phyloP scores from a whole-genome alignment of 2,888 invertebrate genomes.

The Sphaerophoria rueppellii region DNA sequence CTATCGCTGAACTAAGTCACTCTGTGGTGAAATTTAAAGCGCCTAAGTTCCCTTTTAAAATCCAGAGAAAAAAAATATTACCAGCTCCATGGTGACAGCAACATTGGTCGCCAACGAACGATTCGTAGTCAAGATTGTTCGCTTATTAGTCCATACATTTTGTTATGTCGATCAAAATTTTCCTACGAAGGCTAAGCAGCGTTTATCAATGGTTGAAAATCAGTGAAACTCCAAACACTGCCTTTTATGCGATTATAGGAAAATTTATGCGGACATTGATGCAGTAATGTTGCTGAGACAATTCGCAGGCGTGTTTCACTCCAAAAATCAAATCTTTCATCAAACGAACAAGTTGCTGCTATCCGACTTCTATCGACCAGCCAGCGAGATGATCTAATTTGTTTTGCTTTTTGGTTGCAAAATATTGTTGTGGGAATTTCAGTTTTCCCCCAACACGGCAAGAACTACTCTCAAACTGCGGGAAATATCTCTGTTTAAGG shows the following conservation, averaged over 20 bases:
- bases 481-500: constrained; percentile 34
- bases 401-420: constrained; percentile 54
- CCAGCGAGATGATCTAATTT: constrained; percentile 45
- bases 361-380: background rate
- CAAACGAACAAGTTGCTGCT: background rate
- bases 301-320: constrained; percentile 48
- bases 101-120: constrained; percentile 54
- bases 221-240: constrained; percentile 18
- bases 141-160: constrained; percentile 49
- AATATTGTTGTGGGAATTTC: constrained; percentile 47
- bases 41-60: background rate
- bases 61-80: background rate
- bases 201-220: constrained; percentile 53
- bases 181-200: constrained; percentile 38
- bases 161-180: constrained; percentile 27
- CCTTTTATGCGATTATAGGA: constrained; percentile 11
- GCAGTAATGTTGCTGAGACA: constrained; percentile 49
- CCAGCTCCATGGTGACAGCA: constrained; percentile 28
- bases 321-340: constrained; percentile 23
- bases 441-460: background rate
- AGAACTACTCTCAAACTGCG: background rate
- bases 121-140: constrained; percentile 12
- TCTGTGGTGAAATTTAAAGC: too few relatives aligned
- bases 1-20: too few relatives aligned
- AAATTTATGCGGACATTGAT: constrained; percentile 13